Base-by-base conservation (phyloP, 2,888 invertebrate genomes). In the Deilephila porcellus region DNA sequence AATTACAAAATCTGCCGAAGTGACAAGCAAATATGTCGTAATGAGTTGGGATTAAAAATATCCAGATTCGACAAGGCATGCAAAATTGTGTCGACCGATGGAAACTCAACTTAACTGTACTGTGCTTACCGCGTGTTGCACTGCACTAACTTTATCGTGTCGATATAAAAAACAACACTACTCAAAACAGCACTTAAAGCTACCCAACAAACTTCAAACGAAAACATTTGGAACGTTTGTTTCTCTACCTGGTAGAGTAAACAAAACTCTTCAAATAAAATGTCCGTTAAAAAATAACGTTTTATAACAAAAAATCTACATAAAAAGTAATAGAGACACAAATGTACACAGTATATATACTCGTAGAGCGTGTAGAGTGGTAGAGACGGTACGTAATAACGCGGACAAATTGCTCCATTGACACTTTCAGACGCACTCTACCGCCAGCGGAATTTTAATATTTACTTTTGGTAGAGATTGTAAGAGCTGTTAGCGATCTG, bases 341-440 rank as follows among this genome's bases (percentile, higher is more conserved):
- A n/a, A 56, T 45, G 14, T 45, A 45, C 45, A 14, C 45, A 45
- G 37, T 45, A 45, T 45, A 45, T 14, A 25, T 25, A 25, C 25
- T 25, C 25, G 45, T 45, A 45, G 45, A 45, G 45, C n/a, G 56
- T 56, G n/a, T 37, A 64, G 64, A 64, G 64, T 20, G 64, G 20
- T 37, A 37, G 37, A 63, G 63, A 1, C 37, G 29, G 64, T 34
- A n/a, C 32, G 64, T 11, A n/a, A 37, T 64, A 45, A 64, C 64
- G 34, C n/a, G n/a, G 64, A 64, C 64, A 64, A 64, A 64, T 64
- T 64, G 64, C 32, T 64, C 6, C 64, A 64, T 64, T 20, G 64
- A 11, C 64, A 37, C 37, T 64, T 60, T 37, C 37, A 64, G n/a
- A 64, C 64, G 20, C 37, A 29, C 14, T 45, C 45, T 45, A 29